Evolutionary conservation across 2,888 invertebrate species (phyloP).

Genomic region (Latrodectus elegans): DNA sequence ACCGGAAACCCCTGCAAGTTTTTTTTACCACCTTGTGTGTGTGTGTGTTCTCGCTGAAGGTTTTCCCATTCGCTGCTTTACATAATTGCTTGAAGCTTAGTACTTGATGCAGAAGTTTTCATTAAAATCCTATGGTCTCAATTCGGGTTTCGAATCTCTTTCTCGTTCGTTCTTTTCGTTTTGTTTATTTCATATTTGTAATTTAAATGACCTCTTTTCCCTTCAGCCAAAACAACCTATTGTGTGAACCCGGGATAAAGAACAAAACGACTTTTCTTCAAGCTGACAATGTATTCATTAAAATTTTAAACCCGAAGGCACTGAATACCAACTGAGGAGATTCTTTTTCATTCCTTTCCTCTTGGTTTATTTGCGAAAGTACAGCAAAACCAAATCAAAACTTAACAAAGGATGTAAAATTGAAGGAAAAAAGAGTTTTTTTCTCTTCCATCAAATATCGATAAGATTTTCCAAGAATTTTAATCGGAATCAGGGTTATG

Average conservation of each 20-base stretch:
- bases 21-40: conserved; percentile 21
- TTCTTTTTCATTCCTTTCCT: neutral
- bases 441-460: neutral
- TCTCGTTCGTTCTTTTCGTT: conserved; percentile 54
- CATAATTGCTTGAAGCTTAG: conserved; percentile 68
- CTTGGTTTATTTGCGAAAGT: conserved; percentile 26
- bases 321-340: neutral
- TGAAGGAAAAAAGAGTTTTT: neutral
- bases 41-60: conserved; percentile 9
- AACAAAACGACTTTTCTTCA: conserved; percentile 60
- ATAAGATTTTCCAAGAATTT: neutral
- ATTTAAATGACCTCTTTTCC: conserved; percentile 61
- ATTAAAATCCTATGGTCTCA: conserved; percentile 50
- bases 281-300: conserved; percentile 66
- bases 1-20: neutral
- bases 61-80: conserved; percentile 63
- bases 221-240: conserved; percentile 43
- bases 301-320: conserved; percentile 62
- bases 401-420: conserved; percentile 25
- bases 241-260: conserved; percentile 36
- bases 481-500: neutral
- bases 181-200: conserved; percentile 68
- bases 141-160: conserved; percentile 40
- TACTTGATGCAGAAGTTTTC: conserved; percentile 66
- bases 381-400: conserved; percentile 48